Evolutionary conservation across 2,888 invertebrate species (phyloP).

Genomic region (Trichacis sp.): DNA sequence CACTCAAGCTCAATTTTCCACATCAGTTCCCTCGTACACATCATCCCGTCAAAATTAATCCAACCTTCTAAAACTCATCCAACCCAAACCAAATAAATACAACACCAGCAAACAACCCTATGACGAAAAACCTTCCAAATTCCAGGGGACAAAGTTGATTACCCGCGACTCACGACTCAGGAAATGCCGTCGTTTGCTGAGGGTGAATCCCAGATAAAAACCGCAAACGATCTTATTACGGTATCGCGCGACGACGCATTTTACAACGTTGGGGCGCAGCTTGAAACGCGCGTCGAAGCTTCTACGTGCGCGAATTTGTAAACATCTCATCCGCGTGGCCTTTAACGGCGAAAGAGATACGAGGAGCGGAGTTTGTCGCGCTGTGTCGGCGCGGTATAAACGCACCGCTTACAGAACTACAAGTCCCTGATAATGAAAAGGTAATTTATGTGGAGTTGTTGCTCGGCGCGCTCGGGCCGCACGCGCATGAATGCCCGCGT

Average conservation of each 20-base stretch:
- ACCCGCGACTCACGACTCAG: no score
- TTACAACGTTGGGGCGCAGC: conserved; percentile 17
- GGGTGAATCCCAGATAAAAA: conserved; percentile 12
- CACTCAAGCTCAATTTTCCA: no score
- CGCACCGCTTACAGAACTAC: conserved; percentile 33
- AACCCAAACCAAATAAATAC: no score
- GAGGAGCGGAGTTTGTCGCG: conserved; percentile 32
- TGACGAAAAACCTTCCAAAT: no score
- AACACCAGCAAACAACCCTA: no score
- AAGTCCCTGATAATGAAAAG: conserved; percentile 52
- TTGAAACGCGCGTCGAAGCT: conserved; percentile 8
- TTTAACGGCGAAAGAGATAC: conserved; percentile 37
- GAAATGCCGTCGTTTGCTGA: not conserved
- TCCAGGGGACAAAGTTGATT: no score
- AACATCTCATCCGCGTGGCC: conserved; percentile 30
- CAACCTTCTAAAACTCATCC: no score
- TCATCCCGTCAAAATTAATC: no score
- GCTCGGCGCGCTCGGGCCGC: conserved; percentile 24
- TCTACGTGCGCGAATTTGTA: conserved; percentile 38
- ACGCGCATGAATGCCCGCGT: conserved; percentile 32
- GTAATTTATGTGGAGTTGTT: conserved; percentile 48
- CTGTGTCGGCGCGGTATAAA: conserved; percentile 34
- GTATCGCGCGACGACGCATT: conserved; percentile 20
- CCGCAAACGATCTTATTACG: conserved; percentile 35
- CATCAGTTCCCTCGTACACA: no score